phyloP scores from a whole-genome alignment of 2,888 invertebrate genomes.

The Aspidiotus rigidus region DNA sequence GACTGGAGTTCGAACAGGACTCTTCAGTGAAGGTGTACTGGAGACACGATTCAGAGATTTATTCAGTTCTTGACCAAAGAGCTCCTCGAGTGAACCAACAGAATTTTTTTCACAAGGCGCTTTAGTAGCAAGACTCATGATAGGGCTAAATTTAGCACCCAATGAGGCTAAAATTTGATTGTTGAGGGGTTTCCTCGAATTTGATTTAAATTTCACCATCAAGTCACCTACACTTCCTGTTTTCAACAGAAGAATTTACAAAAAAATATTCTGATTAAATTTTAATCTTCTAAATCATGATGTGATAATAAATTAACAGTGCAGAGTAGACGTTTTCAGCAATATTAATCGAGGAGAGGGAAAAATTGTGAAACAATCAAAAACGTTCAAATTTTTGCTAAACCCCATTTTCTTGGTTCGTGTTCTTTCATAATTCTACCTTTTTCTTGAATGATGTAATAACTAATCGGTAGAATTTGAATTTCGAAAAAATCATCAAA shows the following conservation, averaged over 20 bases:
- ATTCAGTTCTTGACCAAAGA: constrained; percentile 17
- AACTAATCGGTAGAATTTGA: too few species aligned
- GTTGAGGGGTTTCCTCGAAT: constrained; percentile 34
- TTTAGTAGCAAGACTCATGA: constrained; percentile 13
- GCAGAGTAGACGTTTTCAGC: too few species aligned
- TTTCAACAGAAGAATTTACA: not conserved
- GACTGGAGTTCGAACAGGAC: constrained; percentile 63
- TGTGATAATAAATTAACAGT: too few species aligned
- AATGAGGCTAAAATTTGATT: constrained; percentile 36
- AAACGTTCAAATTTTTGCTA: too few species aligned
- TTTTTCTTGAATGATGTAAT: too few species aligned
- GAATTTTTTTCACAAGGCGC: constrained; percentile 27
- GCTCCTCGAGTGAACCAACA: constrained; percentile 29
- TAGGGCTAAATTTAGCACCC: constrained; percentile 34
- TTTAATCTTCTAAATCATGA: too few species aligned
- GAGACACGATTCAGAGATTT: constrained; percentile 34
- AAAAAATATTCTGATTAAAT: not conserved
- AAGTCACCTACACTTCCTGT: constrained; percentile 27
- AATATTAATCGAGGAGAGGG: too few species aligned
- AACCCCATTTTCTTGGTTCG: too few species aligned
- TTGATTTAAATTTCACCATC: constrained; percentile 9
- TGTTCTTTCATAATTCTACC: too few species aligned
- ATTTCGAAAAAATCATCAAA: too few species aligned
- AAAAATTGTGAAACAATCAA: too few species aligned
- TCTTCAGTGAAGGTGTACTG: constrained; percentile 38